Percentiles rank a stretch among this genome's conserved stretches.
These are phyloP conservation scores for Takifugu flavidus DNA, from an alignment of 2,113 vertebrate genomes.

Conservation along the genomic window DNA sequence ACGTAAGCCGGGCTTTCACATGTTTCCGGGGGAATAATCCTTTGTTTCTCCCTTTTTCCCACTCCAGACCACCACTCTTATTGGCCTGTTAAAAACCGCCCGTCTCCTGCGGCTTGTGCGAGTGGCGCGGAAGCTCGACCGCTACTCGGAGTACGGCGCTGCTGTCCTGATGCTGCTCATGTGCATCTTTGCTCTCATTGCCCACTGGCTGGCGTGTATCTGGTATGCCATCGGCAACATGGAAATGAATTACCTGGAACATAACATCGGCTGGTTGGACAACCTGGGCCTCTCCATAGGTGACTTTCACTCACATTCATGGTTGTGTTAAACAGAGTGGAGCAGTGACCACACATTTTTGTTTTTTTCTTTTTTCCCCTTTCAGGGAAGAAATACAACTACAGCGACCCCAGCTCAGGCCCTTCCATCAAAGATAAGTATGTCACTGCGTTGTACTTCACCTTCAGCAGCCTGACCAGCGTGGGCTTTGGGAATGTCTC, in stretches of 20 bases:
- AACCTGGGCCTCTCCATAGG: conserved; percentile 93
- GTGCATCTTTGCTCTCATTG: conserved; percentile 98
- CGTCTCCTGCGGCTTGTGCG: conserved; percentile 91
- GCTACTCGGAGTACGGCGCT: conserved; percentile 96
- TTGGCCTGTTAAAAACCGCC: conserved; percentile 95
- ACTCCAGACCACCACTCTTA: conserved; percentile 91
- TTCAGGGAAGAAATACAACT: conserved; percentile 91
- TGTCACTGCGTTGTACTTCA: conserved; percentile 97
- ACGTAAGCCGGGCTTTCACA: background rate
- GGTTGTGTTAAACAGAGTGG: background rate
- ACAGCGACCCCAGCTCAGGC: conserved; percentile 90
- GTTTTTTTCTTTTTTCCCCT: conserved; percentile 17
- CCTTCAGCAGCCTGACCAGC: conserved; percentile 98
- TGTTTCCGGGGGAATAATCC: background rate
- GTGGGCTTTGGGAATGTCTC: conserved; percentile 98
- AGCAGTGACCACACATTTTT: too few relatives aligned
- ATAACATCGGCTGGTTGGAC: conserved; percentile 98
- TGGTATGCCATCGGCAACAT: conserved; percentile 99
- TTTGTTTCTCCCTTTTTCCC: conserved; percentile 7
- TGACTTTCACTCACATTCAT: conserved; percentile 49
- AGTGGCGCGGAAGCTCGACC: conserved; percentile 94
- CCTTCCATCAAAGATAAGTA: conserved; percentile 99
- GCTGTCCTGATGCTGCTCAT: conserved; percentile 97
- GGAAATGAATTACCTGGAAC: conserved; percentile 91
- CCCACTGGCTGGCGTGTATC: conserved; percentile 98